phyloP scores from a whole-genome alignment of 2,888 invertebrate genomes.

The Strigamia maritima region DNA sequence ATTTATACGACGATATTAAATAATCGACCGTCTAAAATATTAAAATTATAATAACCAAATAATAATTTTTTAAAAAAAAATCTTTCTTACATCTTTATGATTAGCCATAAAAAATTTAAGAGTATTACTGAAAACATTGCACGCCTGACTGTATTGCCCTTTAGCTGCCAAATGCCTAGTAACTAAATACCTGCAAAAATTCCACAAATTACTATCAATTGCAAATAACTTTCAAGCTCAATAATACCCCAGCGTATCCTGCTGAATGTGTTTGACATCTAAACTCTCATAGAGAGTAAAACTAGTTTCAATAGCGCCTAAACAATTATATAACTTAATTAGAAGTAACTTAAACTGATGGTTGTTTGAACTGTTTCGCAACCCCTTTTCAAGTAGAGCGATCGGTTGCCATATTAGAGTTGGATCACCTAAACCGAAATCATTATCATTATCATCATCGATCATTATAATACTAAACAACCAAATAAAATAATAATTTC shows the following conservation, averaged over 20 bases:
- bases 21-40: constrained; percentile 76
- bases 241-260: constrained; percentile 81
- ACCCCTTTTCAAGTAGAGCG: constrained; percentile 65
- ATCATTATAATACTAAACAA: background rate
- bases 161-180: constrained; percentile 68
- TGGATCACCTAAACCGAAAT: constrained; percentile 39
- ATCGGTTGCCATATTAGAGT: constrained; percentile 34
- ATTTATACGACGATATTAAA: constrained; percentile 87
- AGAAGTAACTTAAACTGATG: constrained; percentile 83
- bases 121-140: constrained; percentile 69
- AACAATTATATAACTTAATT: constrained; percentile 71
- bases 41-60: constrained; percentile 45
- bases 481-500: background rate
- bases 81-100: constrained; percentile 66
- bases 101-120: constrained; percentile 82
- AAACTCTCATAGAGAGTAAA: constrained; percentile 70
- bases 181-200: constrained; percentile 49
- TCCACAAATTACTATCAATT: background rate
- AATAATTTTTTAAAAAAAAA: constrained; percentile 35
- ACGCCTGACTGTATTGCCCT: constrained; percentile 68
- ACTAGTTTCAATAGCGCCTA: constrained; percentile 72
- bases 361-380: constrained; percentile 77
- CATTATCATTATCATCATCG: no score
- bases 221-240: background rate
- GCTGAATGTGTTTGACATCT: constrained; percentile 89